These are phyloP conservation scores for Calameuta idolon DNA, from an alignment of 2,888 invertebrate genomes.

Conservation along the genomic window DNA sequence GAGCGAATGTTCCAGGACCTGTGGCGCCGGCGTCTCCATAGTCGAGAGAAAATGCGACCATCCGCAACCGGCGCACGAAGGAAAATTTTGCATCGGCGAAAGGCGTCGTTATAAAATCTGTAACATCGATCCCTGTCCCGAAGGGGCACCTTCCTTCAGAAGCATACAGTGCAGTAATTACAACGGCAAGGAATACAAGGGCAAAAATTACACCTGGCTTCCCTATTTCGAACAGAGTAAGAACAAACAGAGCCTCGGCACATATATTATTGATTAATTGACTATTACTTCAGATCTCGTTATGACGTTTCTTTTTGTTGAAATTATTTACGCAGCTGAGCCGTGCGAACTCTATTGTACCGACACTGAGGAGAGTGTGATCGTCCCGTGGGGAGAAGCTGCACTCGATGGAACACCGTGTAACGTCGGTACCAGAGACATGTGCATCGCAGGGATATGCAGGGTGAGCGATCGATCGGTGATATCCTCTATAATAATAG, in stretches of 20 bases:
- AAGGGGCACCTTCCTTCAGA: constrained; percentile 65
- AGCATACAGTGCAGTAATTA: constrained; percentile 68
- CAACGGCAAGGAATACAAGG: constrained; percentile 72
- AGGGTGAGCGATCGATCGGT: constrained; percentile 63
- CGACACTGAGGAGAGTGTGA: constrained; percentile 71
- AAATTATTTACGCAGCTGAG: constrained; percentile 56
- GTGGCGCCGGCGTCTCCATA: constrained; percentile 74
- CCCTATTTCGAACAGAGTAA: constrained; percentile 81
- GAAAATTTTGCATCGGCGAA: constrained; percentile 75
- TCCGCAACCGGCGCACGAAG: constrained; percentile 73
- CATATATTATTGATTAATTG: constrained; percentile 2
- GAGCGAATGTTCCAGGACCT: constrained; percentile 73
- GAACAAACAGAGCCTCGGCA: constrained; percentile 25
- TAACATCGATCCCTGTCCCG: constrained; percentile 76
- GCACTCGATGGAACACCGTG: constrained; percentile 76
- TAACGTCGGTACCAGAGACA: constrained; percentile 72
- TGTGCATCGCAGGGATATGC: constrained; percentile 76
- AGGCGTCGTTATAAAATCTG: constrained; percentile 81
- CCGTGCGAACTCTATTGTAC: constrained; percentile 75
- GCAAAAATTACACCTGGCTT: constrained; percentile 77
- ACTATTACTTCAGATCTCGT: background rate
- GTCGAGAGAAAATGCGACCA: constrained; percentile 74
- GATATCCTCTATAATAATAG: too few species aligned
- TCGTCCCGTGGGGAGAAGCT: constrained; percentile 71
- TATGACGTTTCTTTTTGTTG: too few species aligned